These are phyloP conservation scores for Lycocerus yunnanus DNA, from an alignment of 2,888 invertebrate species.

Conservation along the genomic window DNA sequence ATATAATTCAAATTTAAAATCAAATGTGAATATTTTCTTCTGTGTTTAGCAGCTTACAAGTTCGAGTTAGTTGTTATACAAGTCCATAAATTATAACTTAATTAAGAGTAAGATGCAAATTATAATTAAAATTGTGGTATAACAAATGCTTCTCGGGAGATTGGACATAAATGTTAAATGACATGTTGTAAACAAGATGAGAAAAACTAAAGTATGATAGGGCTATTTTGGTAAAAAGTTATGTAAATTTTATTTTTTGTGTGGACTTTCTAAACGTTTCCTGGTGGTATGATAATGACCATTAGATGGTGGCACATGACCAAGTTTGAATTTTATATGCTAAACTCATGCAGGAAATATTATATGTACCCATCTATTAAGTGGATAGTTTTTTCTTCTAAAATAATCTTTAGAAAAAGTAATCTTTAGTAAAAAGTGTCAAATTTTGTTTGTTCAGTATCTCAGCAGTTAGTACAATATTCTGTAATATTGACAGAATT, in stretches of 20 bases:
- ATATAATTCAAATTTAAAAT: not conserved
- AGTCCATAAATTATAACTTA: conserved; percentile 12
- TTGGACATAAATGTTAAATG: not conserved
- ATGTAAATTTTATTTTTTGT: not conserved
- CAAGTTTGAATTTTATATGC: not conserved
- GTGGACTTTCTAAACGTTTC: not conserved
- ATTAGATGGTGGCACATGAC: not conserved
- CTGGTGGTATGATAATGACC: not conserved
- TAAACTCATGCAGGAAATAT: not conserved
- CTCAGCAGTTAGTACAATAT: too few relatives aligned
- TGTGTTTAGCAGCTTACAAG: not conserved
- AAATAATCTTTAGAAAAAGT: not conserved
- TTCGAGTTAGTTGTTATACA: conserved; percentile 2
- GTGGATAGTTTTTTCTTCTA: not conserved
- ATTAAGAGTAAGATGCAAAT: conserved; percentile 9
- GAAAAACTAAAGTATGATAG: not conserved
- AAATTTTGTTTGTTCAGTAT: too few relatives aligned
- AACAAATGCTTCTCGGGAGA: not conserved
- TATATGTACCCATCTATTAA: too few relatives aligned
- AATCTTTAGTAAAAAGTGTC: too few relatives aligned
- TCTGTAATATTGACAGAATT: too few relatives aligned
- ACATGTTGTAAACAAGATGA: not conserved
- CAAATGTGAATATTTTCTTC: not conserved
- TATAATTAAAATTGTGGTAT: not conserved
- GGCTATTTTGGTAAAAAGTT: not conserved